Evolutionary conservation across 2,888 invertebrate genomes (phyloP).

Genomic region (Calameuta filiformis): DNA sequence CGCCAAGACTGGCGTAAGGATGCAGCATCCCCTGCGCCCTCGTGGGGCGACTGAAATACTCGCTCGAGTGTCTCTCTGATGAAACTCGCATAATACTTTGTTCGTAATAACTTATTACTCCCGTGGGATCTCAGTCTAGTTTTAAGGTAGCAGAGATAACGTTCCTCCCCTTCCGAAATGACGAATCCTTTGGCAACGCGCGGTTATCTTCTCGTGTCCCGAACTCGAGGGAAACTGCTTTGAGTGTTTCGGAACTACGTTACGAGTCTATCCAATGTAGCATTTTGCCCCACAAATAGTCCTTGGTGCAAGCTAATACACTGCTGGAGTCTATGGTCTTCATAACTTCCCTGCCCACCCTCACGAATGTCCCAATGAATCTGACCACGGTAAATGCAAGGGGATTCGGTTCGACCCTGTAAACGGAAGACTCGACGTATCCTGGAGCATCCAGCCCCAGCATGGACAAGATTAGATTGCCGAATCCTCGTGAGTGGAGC

Average conservation of each 20-base stretch:
- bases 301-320: conserved; percentile 33
- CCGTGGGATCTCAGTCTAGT: background rate
- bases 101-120: background rate
- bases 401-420: conserved; percentile 3
- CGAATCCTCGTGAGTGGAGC: background rate
- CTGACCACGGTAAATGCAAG: conserved; percentile 24
- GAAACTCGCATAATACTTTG: background rate
- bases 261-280: conserved; percentile 35
- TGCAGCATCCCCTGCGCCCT: background rate
- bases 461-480: background rate
- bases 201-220: too few species aligned
- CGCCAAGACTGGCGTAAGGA: background rate
- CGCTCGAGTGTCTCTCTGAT: background rate
- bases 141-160: background rate
- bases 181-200: too few species aligned
- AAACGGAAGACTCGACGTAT: background rate
- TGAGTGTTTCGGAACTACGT: background rate
- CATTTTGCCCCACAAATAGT: conserved; percentile 32
- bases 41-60: background rate
- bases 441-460: conserved; percentile 2
- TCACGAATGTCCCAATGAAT: conserved; percentile 25
- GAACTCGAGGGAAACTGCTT: background rate
- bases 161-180: too few species aligned
- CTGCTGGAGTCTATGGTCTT: conserved; percentile 33
- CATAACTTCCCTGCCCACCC: conserved; percentile 23